Evolutionary conservation across 1,140 invertebrate genomes (phyloP), one percentile per base, ranked within the genome.

Genomic region (Aphidius ervi): DNA sequence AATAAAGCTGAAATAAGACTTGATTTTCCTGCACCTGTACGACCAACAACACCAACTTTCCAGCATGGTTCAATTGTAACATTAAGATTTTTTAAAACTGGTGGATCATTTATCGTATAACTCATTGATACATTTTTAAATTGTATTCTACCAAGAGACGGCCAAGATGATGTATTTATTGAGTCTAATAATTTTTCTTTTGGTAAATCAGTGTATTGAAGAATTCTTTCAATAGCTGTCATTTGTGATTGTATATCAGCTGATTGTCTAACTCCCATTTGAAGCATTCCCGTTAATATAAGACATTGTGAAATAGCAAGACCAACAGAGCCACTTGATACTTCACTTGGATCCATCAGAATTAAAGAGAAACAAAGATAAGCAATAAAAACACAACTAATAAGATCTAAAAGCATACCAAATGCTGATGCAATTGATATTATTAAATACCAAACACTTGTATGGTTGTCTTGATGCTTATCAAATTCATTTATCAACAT

Each of bases 11-110:
- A 79, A 45, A 92, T 88, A 2, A 94, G 70, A 0, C 91, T 93
- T 0, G 89, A 90, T 76, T 95, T 94, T 5, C 92, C 92, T 50
- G 91, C 91, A 1, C 92, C 92, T 4, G 89, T 91, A 56, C 88
- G 72, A 6, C 89, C 89, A 57, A 88, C 86, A 41, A 90, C 82
- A 23, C 87, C 88, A 59, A 91, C 84, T 77, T 91, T 90, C 84
- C 87, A 86, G 39, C 85, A 84, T 20, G 85, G 77, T 62, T 86
- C 77, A 58, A 90, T 83, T 3, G 65, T 69, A 9, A 88, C 65
- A 63, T 83, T 85, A 5, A 89, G 73, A 67, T 87, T 80, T 68
- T 90, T 91, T 1, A 94, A 74, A 0, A 92, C 88, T 0, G 85
- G 82, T 3, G 84, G 78, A 58, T 85, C 82, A 23, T 83, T 76